Conservation (phyloP, 2,797 vertebrate genomes). For the Pteropus rufus region DNA sequence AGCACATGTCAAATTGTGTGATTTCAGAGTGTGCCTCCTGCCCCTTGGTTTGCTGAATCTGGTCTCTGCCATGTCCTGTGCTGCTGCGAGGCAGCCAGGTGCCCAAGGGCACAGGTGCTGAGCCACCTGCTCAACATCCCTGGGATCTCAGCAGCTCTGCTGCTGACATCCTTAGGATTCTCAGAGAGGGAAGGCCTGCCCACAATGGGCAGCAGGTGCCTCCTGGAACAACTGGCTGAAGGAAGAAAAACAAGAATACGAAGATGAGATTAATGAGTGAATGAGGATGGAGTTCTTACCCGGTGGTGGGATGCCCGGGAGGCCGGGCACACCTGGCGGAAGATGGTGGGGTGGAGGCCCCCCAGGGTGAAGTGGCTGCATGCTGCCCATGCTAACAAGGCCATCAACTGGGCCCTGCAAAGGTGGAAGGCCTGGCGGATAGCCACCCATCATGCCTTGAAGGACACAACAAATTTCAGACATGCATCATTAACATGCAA, state of each 20-base stretch:
- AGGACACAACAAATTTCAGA: slow-evolving; percentile 95
- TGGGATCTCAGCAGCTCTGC: not conserved
- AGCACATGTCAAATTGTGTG: not conserved
- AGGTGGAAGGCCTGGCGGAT: slow-evolving; percentile 92
- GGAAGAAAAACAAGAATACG: slow-evolving; percentile 83
- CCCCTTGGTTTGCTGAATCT: not conserved
- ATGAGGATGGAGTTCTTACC: slow-evolving; percentile 93
- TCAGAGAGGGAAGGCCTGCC: slow-evolving; percentile 55
- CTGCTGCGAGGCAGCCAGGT: slow-evolving; percentile 11
- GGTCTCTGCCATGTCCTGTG: not conserved
- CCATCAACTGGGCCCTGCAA: slow-evolving; percentile 91
- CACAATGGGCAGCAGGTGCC: slow-evolving; percentile 83
- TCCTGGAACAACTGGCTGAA: slow-evolving; percentile 85
- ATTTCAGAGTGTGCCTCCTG: not conserved
- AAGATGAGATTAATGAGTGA: slow-evolving; percentile 88
- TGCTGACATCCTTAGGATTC: slow-evolving; percentile 44
- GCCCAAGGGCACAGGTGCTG: not conserved
- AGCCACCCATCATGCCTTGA: slow-evolving; percentile 95
- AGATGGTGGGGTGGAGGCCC: slow-evolving; percentile 92
- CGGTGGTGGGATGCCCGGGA: slow-evolving; percentile 90
- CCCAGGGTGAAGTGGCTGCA: slow-evolving; percentile 94
- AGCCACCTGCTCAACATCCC: not conserved
- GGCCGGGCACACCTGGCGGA: slow-evolving; percentile 89
- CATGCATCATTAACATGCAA: slow-evolving; percentile 96
- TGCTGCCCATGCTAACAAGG: slow-evolving; percentile 96